A percentile compares a stretch with the other conserved stretches of the same genome.
These are phyloP conservation scores for Anodontia alba DNA, from an alignment of 2,888 invertebrate species.

Conservation along the genomic window DNA sequence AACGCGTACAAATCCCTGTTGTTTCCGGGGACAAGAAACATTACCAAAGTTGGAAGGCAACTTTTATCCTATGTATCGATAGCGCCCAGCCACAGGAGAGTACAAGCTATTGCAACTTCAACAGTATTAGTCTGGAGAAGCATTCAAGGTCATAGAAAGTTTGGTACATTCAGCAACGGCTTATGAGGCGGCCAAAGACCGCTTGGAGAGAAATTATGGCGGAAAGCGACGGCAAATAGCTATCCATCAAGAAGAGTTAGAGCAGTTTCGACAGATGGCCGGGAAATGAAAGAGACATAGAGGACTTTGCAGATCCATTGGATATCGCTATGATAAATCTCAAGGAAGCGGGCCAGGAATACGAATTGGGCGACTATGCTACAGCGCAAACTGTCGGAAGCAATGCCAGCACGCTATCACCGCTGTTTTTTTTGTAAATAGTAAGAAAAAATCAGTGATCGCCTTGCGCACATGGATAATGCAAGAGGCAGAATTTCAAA, in stretches of 20 bases:
- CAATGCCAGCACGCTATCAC: slow-evolving; percentile 33
- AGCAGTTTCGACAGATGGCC: slow-evolving; percentile 23
- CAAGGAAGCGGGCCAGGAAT: slow-evolving; percentile 23
- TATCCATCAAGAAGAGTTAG: slow-evolving; percentile 32
- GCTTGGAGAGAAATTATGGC: slow-evolving; percentile 41
- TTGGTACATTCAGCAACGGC: slow-evolving; percentile 37
- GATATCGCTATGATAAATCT: too few species aligned
- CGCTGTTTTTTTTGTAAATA: slow-evolving; percentile 26
- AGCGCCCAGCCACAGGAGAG: too few species aligned
- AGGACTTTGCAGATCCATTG: slow-evolving; percentile 42
- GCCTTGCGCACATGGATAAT: slow-evolving; percentile 15
- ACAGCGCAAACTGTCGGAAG: slow-evolving; percentile 24
- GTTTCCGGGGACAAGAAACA: too few species aligned
- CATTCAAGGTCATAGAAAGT: slow-evolving; percentile 36
- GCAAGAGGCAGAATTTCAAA: slow-evolving; percentile 23
- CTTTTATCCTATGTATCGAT: too few species aligned
- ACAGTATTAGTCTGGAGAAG: slow-evolving; percentile 50
- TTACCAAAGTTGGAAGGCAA: too few species aligned
- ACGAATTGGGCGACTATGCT: slow-evolving; percentile 37
- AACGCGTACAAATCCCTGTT: too few species aligned
- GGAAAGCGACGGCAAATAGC: slow-evolving; percentile 27
- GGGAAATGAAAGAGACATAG: slow-evolving; percentile 28
- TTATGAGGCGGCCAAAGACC: slow-evolving; percentile 40
- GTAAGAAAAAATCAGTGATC: slow-evolving; percentile 16
- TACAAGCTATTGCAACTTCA: slow-evolving; percentile 53